phyloP scores from a whole-genome alignment of 2,888 invertebrate species.

The Catocala fraxini region DNA sequence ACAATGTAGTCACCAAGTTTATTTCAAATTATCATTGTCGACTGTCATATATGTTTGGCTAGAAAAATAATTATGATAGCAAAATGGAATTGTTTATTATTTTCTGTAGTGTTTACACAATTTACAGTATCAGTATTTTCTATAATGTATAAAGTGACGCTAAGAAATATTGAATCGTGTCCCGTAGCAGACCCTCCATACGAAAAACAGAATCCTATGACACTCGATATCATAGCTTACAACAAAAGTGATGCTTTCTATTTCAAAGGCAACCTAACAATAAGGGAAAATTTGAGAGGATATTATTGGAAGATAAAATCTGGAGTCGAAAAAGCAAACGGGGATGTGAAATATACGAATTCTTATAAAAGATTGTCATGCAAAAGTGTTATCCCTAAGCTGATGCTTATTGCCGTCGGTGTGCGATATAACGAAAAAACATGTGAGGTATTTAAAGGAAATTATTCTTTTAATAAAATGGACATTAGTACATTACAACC shows the following conservation, averaged over 20 bases:
- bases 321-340: conserved; percentile 39
- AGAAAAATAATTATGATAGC: conserved; percentile 21
- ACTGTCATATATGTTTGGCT: neutral
- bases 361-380: conserved; percentile 51
- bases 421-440: conserved; percentile 47
- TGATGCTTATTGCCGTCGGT: conserved; percentile 42
- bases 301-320: conserved; percentile 49
- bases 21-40: neutral
- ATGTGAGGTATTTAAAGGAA: conserved; percentile 54
- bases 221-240: conserved; percentile 29
- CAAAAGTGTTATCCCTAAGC: conserved; percentile 50
- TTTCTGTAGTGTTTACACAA: conserved; percentile 13
- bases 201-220: conserved; percentile 27
- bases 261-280: conserved; percentile 50
- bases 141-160: conserved; percentile 31
- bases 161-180: conserved; percentile 44
- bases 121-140: conserved; percentile 16
- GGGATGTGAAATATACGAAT: conserved; percentile 35
- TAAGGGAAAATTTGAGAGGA: conserved; percentile 48
- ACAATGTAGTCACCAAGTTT: neutral
- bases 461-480: conserved; percentile 47
- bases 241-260: conserved; percentile 45
- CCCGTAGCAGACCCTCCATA: conserved; percentile 49
- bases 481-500: conserved; percentile 53
- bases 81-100: conserved; percentile 15